These are phyloP conservation scores for Hemithea aestivaria DNA, from an alignment of 2,888 invertebrate genomes.

Conservation along the genomic window DNA sequence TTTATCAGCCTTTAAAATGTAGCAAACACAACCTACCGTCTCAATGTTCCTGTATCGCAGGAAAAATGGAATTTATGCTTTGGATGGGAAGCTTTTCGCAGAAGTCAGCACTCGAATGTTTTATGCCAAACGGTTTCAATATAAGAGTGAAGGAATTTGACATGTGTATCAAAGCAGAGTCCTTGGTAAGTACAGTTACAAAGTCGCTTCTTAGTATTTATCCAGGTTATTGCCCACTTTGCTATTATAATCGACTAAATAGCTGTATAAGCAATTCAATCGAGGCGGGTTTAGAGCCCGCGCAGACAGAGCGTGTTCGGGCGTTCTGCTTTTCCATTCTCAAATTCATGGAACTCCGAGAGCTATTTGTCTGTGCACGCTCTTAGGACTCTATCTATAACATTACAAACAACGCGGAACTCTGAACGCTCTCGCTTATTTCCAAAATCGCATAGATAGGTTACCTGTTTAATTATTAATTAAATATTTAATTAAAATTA, in stretches of 20 bases:
- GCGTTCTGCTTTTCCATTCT: too few species aligned
- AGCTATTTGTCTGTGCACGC: too few species aligned
- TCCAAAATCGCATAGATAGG: too few species aligned
- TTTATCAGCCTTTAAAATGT: conserved; percentile 68
- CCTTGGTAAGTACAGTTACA: conserved; percentile 36
- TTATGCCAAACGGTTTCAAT: conserved; percentile 44
- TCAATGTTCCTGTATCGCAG: conserved; percentile 52
- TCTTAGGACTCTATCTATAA: too few species aligned
- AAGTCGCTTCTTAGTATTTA: not conserved
- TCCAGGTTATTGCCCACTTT: not conserved
- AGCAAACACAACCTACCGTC: conserved; percentile 48
- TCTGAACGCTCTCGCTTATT: too few species aligned
- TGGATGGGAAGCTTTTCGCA: conserved; percentile 60
- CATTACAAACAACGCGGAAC: too few species aligned
- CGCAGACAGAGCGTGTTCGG: too few species aligned
- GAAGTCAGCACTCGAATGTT: conserved; percentile 36
- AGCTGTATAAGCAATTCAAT: too few species aligned
- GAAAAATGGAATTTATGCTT: conserved; percentile 51
- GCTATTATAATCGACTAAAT: not conserved
- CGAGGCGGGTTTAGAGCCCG: too few species aligned
- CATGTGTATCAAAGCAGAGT: conserved; percentile 43
- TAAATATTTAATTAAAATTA: too few species aligned
- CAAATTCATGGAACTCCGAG: too few species aligned
- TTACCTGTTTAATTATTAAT: too few species aligned
- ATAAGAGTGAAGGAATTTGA: conserved; percentile 46